Conservation (phyloP, 1,140 invertebrate genomes). For the Teleopsis dalmanni region DNA sequence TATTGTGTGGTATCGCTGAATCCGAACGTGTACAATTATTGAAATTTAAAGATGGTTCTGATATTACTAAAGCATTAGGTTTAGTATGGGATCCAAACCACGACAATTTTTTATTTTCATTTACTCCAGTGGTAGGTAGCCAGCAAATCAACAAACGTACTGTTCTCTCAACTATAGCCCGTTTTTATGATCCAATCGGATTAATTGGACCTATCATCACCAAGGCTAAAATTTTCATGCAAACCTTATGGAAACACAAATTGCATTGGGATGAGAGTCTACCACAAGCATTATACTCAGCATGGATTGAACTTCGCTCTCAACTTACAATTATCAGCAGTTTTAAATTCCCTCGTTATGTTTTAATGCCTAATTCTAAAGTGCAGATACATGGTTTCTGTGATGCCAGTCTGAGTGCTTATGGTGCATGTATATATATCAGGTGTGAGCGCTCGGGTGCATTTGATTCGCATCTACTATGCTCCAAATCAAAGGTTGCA, state of each 20-base stretch:
- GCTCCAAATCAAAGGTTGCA: conserved; percentile 26
- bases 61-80: not conserved
- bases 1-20: not conserved
- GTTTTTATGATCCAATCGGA: conserved; percentile 28
- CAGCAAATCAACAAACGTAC: conserved; percentile 22
- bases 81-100: not conserved
- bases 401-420: conserved; percentile 38
- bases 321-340: not conserved
- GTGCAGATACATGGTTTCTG: conserved; percentile 32
- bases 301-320: not conserved
- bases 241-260: conserved; percentile 19
- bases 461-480: conserved; percentile 20
- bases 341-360: conserved; percentile 4
- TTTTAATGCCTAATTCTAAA: not conserved
- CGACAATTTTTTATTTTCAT: not conserved
- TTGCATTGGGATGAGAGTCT: not conserved
- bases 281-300: not conserved
- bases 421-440: conserved; percentile 35
- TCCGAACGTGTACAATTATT: not conserved
- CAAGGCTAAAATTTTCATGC: conserved; percentile 22
- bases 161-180: conserved; percentile 27
- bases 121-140: no score
- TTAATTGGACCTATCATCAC: conserved; percentile 19
- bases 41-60: not conserved
- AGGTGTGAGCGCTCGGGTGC: conserved; percentile 12